phyloP scores from a whole-genome alignment of 2,888 invertebrate genomes.

The Erpobdella octoculata region DNA sequence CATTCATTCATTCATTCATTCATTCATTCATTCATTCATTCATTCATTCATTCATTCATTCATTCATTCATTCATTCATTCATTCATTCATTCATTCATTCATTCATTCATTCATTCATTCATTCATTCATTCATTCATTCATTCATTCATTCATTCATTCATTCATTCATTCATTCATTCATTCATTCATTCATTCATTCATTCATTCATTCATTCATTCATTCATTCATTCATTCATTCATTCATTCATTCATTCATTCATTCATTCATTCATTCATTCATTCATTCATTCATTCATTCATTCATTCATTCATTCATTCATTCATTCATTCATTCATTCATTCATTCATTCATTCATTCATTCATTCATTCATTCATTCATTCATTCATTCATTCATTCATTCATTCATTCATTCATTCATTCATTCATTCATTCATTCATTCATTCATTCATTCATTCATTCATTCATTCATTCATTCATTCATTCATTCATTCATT shows the following conservation, averaged over 20 bases:
- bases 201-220: not conserved
- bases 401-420: not conserved
- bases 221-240: not conserved
- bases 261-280: not conserved
- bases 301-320: not conserved
- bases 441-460: not conserved
- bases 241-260: not conserved
- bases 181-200: not conserved
- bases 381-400: not conserved
- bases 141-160: not conserved
- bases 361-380: not conserved
- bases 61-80: not conserved
- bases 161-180: not conserved
- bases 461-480: not conserved
- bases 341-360: not conserved
- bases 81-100: not conserved
- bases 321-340: not conserved
- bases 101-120: not conserved
- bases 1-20: not conserved
- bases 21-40: not conserved
- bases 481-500: not conserved
- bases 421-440: not conserved
- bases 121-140: not conserved
- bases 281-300: not conserved
- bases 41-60: not conserved